phyloP scores from a whole-genome alignment of 2,888 invertebrate genomes.

The Monoplex corrugatus region DNA sequence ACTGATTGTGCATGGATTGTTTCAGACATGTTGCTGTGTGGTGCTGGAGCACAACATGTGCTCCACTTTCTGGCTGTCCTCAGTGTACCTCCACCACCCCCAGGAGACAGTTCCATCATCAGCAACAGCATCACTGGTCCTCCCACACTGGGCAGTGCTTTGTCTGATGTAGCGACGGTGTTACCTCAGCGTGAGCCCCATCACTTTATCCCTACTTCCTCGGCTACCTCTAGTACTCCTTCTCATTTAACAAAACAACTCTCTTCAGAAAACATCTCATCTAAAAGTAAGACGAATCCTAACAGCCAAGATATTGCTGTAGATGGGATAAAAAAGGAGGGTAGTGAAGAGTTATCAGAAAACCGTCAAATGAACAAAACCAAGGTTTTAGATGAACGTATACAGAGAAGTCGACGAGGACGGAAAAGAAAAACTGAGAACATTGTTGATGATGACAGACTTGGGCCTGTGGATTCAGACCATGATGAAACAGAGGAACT shows the following conservation, averaged over 20 bases:
- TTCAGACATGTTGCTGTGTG: slow-evolving; percentile 47
- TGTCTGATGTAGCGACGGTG: background rate
- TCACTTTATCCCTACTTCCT: too few species aligned
- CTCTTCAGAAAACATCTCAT: too few species aligned
- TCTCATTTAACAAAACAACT: background rate
- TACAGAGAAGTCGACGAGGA: background rate
- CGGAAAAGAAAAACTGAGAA: background rate
- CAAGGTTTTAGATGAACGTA: too few species aligned
- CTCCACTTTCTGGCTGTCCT: slow-evolving; percentile 44
- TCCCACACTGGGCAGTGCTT: background rate
- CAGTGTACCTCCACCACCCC: slow-evolving; percentile 26
- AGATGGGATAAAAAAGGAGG: background rate
- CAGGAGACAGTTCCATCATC: slow-evolving; percentile 15
- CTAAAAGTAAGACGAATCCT: too few species aligned
- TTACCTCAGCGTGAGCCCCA: too few species aligned
- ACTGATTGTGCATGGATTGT: background rate
- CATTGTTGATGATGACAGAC: background rate
- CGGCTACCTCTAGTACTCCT: too few species aligned
- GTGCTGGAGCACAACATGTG: slow-evolving; percentile 38
- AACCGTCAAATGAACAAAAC: background rate
- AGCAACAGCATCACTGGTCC: background rate
- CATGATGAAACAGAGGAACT: background rate
- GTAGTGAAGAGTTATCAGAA: background rate
- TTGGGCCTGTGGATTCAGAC: background rate
- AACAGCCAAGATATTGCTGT: background rate